phyloP scores from a whole-genome alignment of 2,888 invertebrate genomes.

The Drosophila mimica region DNA sequence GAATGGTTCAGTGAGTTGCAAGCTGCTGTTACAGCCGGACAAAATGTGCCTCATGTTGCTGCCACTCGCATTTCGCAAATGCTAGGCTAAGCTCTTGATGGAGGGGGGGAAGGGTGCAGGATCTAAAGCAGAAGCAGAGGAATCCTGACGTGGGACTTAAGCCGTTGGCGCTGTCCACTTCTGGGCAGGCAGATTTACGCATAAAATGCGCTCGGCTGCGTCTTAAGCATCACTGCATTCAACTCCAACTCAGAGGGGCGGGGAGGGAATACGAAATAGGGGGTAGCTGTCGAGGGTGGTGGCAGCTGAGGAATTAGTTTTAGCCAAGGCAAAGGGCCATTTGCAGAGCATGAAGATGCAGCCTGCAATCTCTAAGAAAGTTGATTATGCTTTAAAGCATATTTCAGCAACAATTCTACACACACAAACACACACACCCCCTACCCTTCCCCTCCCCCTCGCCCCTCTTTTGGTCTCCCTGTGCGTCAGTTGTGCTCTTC shows the following conservation, averaged over 20 bases:
- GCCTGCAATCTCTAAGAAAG: constrained; percentile 52
- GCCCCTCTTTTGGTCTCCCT: background rate
- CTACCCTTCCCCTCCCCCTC: background rate
- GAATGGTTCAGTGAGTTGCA: constrained; percentile 19
- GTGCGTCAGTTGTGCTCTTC: constrained; percentile 62
- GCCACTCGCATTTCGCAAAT: constrained; percentile 10
- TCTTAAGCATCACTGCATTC: constrained; percentile 28
- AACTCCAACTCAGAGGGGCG: constrained; percentile 13
- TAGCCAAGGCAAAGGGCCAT: constrained; percentile 23
- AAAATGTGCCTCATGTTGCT: constrained; percentile 11
- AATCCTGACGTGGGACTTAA: constrained; percentile 34
- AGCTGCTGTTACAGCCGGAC: constrained; percentile 18
- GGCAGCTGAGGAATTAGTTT: constrained; percentile 47
- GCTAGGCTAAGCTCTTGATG: constrained; percentile 44
- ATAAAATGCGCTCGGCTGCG: constrained; percentile 52
- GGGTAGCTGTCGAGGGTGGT: background rate
- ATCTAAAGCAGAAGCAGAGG: background rate
- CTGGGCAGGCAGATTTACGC: constrained; percentile 51
- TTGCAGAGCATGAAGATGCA: constrained; percentile 14
- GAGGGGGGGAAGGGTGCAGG: background rate
- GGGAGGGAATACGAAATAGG: background rate
- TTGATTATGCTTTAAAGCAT: constrained; percentile 80
- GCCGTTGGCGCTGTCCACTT: constrained; percentile 49
- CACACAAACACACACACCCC: background rate
- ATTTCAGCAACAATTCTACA: constrained; percentile 57